Percentiles rank a stretch among this genome's conserved stretches.
Evolutionary conservation across 2,888 invertebrate genomes (phyloP).

Genomic region (Cheilosia urbana): DNA sequence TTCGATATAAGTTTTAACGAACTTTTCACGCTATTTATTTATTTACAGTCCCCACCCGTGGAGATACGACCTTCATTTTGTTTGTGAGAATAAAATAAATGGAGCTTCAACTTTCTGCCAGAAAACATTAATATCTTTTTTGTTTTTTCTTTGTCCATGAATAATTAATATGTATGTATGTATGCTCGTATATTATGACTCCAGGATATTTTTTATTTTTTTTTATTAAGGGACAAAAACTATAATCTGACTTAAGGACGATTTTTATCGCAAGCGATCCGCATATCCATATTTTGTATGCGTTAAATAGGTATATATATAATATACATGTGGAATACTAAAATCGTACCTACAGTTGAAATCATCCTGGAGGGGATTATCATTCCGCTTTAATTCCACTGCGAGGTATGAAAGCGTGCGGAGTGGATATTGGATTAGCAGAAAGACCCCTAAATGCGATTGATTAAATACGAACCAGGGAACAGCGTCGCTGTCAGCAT

Average conservation of each 20-base stretch:
- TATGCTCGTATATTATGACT: neutral
- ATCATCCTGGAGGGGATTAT: neutral
- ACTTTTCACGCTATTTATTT: slow-evolving; percentile 41
- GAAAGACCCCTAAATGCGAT: too few relatives aligned
- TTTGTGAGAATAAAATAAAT: slow-evolving; percentile 31
- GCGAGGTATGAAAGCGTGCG: neutral
- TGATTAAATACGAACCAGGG: too few relatives aligned
- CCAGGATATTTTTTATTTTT: neutral
- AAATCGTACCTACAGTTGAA: neutral
- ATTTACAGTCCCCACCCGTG: slow-evolving; percentile 21
- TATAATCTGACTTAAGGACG: slow-evolving; percentile 24
- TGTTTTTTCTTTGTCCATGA: neutral
- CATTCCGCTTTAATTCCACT: neutral
- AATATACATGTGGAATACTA: neutral
- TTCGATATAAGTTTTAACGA: slow-evolving; percentile 32
- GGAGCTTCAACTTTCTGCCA: slow-evolving; percentile 37
- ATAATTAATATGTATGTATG: slow-evolving; percentile 26
- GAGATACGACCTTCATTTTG: slow-evolving; percentile 14
- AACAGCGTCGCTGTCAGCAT: too few relatives aligned
- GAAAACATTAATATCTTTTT: slow-evolving; percentile 35
- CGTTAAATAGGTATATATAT: neutral
- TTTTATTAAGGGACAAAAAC: neutral
- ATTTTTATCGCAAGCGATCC: slow-evolving; percentile 20
- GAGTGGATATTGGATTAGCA: too few relatives aligned
- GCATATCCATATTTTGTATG: neutral